Evolutionary conservation across 2,797 vertebrate genomes (phyloP).

Genomic region (Hapalemur alaotrensis): DNA sequence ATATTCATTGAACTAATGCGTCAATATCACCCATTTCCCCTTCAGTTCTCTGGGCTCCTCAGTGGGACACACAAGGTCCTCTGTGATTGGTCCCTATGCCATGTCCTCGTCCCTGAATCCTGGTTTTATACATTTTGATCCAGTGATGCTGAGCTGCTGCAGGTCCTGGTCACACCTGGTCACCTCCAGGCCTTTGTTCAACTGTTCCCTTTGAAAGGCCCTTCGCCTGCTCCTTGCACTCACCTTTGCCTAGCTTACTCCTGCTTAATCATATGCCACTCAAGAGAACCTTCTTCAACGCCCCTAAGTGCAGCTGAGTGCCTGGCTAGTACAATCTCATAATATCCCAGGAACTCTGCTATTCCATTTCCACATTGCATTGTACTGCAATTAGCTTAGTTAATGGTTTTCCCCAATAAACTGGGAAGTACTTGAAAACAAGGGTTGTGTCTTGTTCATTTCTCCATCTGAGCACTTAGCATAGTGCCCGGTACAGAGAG

Average conservation of each 20-base stretch:
- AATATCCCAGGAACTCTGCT: background rate
- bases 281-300: background rate
- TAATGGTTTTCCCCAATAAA: background rate
- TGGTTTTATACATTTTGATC: background rate
- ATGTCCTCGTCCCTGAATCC: background rate
- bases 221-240: too few relatives aligned
- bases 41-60: background rate
- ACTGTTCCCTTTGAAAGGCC: background rate
- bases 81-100: background rate
- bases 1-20: background rate
- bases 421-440: background rate
- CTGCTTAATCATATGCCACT: background rate
- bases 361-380: fast-evolving
- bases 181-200: background rate
- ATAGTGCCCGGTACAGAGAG: background rate
- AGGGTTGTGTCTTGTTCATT: background rate
- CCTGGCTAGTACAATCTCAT: fast-evolving
- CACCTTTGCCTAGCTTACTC: background rate
- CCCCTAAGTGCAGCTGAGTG: background rate
- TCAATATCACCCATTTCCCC: background rate
- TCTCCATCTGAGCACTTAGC: background rate
- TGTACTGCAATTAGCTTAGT: background rate
- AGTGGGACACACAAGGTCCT: background rate
- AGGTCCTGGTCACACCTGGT: background rate
- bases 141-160: background rate